A percentile compares a stretch with the other conserved stretches of the same genome.
Conservation (phyloP, 2,888 invertebrate genomes). For the Girardia tigrina region DNA sequence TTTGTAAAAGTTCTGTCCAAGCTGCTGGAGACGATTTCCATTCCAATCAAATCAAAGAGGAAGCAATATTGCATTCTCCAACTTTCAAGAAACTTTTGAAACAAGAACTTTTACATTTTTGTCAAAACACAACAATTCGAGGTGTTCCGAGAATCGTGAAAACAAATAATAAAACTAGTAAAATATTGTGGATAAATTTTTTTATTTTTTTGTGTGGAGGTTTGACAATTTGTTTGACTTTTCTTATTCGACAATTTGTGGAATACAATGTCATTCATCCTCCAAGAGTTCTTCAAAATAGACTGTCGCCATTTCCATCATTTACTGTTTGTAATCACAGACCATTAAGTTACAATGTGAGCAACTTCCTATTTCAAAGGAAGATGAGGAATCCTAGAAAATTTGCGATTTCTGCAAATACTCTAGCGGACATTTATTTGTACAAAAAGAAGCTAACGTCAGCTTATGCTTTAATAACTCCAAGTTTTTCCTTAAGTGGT, state of each 20-base stretch:
- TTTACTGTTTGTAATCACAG: conserved; percentile 36
- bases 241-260: conserved; percentile 34
- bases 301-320: conserved; percentile 35
- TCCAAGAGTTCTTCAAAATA: conserved; percentile 33
- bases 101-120: conserved; percentile 33
- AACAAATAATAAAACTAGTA: not conserved
- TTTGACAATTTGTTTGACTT: conserved; percentile 34
- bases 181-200: conserved; percentile 33
- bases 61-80: not conserved
- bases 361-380: not conserved
- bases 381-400: conserved; percentile 33
- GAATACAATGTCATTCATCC: conserved; percentile 37
- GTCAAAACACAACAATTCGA: conserved; percentile 37
- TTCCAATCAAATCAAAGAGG: not conserved
- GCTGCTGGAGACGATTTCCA: not conserved
- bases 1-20: conserved; percentile 9
- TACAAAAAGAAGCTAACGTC: not conserved
- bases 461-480: conserved; percentile 17
- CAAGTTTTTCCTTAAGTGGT: conserved; percentile 25
- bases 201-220: conserved; percentile 35
- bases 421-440: not conserved
- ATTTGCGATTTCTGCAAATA: conserved; percentile 30
- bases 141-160: conserved; percentile 37
- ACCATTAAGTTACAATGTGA: conserved; percentile 32
- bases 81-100: not conserved